Conservation (phyloP, 2,113 vertebrate genomes). For the Clinocottus analis region DNA sequence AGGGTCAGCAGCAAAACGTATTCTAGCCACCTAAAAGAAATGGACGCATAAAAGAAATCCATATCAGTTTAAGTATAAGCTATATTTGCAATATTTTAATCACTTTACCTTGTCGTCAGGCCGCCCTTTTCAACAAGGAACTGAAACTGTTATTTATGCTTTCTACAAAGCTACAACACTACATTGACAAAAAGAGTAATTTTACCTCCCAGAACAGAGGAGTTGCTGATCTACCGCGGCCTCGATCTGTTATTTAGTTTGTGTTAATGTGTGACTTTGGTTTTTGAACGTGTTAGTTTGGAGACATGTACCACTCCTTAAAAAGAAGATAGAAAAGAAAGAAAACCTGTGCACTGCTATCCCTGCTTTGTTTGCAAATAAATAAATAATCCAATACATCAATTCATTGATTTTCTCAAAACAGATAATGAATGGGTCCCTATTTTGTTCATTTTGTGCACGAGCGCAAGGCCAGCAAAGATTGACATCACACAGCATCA, state of each 20-base stretch:
- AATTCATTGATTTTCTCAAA: constrained; percentile 1
- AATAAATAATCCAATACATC: not conserved
- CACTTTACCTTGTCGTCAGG: not conserved
- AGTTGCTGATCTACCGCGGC: not conserved
- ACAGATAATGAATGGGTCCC: not conserved
- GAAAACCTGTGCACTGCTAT: not conserved
- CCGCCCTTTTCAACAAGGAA: no score
- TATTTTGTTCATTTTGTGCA: not conserved
- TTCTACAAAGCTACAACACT: not conserved
- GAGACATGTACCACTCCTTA: not conserved
- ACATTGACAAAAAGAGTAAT: no score
- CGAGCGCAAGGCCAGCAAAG: not conserved
- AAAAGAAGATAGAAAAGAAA: not conserved
- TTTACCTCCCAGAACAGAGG: not conserved
- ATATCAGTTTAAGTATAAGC: no score
- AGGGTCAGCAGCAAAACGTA: no score
- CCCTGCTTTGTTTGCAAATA: not conserved
- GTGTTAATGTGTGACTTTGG: not conserved
- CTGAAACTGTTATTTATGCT: not conserved
- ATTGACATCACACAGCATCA: constrained; percentile 20
- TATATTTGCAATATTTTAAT: not conserved
- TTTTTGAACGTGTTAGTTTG: no score
- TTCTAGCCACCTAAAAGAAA: no score
- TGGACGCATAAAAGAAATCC: no score
- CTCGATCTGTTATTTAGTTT: not conserved